phyloP scores from a whole-genome alignment of 2,888 invertebrate species.

The Limnephilus auricula region DNA sequence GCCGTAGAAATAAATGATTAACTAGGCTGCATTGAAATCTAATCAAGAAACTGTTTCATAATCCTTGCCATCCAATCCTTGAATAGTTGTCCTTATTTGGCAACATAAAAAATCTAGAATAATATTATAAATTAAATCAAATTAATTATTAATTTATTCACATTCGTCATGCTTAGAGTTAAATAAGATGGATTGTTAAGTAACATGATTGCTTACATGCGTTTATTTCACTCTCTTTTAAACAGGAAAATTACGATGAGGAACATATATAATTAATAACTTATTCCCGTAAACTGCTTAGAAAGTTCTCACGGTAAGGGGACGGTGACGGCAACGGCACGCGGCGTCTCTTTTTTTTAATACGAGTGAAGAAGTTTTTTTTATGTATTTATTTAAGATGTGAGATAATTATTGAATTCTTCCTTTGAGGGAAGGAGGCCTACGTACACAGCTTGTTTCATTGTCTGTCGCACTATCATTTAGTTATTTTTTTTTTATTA shows the following conservation, averaged over 20 bases:
- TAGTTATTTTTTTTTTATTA: too few relatives aligned
- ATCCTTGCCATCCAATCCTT: constrained; percentile 24
- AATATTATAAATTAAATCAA: neutral
- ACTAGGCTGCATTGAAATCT: constrained; percentile 30
- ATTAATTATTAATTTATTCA: neutral
- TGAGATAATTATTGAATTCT: too few relatives aligned
- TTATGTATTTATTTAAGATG: too few relatives aligned
- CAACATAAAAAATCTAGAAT: neutral
- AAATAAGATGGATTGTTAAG: neutral
- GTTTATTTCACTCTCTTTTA: neutral
- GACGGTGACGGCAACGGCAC: too few relatives aligned
- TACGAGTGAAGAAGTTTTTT: too few relatives aligned
- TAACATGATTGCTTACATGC: neutral
- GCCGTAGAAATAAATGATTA: constrained; percentile 7
- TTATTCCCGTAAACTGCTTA: neutral
- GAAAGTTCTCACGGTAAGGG: too few relatives aligned
- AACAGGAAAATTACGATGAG: neutral
- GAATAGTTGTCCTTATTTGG: neutral
- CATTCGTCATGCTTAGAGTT: neutral
- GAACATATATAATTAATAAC: too few relatives aligned
- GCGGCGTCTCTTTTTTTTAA: too few relatives aligned
- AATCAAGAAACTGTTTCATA: constrained; percentile 24
- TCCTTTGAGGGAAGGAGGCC: too few relatives aligned
- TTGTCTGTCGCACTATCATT: too few relatives aligned
- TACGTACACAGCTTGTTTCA: too few relatives aligned